Evolutionary conservation across 2,113 vertebrate species (phyloP).

Genomic region (Alethe castanea): DNA sequence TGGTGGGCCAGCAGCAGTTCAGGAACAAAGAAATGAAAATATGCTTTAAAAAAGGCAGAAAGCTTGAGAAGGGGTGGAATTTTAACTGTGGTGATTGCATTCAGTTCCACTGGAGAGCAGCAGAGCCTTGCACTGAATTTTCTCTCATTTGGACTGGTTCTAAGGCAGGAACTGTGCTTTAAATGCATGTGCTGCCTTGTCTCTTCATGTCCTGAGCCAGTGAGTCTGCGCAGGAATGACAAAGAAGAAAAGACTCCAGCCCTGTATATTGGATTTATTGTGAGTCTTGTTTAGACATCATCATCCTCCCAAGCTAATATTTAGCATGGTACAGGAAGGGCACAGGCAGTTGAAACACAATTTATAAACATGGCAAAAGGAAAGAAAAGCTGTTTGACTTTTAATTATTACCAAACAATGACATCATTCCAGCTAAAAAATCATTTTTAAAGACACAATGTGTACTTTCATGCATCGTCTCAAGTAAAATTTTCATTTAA

Average conservation of each 20-base stretch:
- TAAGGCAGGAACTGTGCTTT: not conserved
- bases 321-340: not conserved
- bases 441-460: accelerated
- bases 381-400: not conserved
- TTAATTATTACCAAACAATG: not conserved
- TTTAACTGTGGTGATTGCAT: not conserved
- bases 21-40: not conserved
- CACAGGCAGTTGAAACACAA: not conserved
- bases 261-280: not conserved
- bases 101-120: slow-evolving; percentile 47
- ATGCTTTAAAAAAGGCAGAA: not conserved
- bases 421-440: not conserved
- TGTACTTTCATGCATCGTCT: not conserved
- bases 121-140: not conserved
- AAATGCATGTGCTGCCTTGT: not conserved
- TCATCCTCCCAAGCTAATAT: not conserved
- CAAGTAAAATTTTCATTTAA: not conserved
- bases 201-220: not conserved
- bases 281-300: not conserved
- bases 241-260: not conserved
- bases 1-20: accelerated
- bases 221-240: not conserved
- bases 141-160: not conserved
- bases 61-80: not conserved
- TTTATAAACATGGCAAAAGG: not conserved